These are phyloP conservation scores for Anorthoa munda DNA, from an alignment of 2,888 invertebrate species.

Conservation along the genomic window DNA sequence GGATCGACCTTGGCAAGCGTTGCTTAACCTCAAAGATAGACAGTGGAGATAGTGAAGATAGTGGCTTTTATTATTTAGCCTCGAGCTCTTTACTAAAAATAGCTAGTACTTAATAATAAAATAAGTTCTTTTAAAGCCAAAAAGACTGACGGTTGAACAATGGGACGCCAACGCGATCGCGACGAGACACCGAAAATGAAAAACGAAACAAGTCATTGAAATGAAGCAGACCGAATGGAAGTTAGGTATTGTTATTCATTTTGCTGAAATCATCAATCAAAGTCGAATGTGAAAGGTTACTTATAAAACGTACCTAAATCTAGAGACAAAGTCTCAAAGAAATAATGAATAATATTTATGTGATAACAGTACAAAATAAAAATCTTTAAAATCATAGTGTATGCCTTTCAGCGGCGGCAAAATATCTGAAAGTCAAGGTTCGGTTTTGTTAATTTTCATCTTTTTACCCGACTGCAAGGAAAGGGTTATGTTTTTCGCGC, in stretches of 20 bases:
- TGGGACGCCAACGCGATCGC: conserved; percentile 16
- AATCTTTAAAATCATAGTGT: too few species aligned
- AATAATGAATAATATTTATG: too few species aligned
- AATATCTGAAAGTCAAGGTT: conserved; percentile 17
- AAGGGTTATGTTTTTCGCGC: too few species aligned
- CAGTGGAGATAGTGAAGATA: too few species aligned
- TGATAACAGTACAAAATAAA: too few species aligned
- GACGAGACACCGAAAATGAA: conserved; percentile 50
- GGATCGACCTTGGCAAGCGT: too few species aligned
- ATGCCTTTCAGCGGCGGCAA: too few species aligned
- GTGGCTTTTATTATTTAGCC: too few species aligned
- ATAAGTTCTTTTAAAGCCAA: conserved; percentile 44
- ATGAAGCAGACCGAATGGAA: conserved; percentile 54
- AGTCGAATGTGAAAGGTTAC: conserved; percentile 32
- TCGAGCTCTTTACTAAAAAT: background rate
- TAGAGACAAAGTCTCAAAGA: background rate
- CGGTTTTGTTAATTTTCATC: background rate
- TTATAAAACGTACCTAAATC: conserved; percentile 11
- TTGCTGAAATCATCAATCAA: conserved; percentile 57
- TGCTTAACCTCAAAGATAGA: too few species aligned
- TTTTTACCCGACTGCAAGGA: background rate
- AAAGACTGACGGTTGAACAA: conserved; percentile 58
- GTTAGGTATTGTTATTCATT: conserved; percentile 53
- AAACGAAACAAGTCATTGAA: conserved; percentile 52
- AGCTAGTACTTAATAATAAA: conserved; percentile 24